Conservation (phyloP, 2,113 vertebrate species). For the Etheostoma spectabile region DNA sequence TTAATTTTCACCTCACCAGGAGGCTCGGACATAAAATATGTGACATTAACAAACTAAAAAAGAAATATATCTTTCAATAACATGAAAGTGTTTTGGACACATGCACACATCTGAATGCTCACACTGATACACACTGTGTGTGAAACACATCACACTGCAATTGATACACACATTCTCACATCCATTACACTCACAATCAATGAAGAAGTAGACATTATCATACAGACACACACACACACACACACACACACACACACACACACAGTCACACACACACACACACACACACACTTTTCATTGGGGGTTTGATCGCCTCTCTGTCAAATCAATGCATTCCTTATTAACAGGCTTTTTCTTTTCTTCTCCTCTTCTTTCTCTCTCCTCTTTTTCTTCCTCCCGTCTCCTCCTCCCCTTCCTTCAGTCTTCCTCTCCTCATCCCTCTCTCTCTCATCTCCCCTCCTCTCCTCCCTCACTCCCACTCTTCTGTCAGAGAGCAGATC, state of each 20-base stretch:
- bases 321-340: conserved; percentile 75
- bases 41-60: not conserved
- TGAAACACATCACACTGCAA: not conserved
- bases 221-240: conserved; percentile 1
- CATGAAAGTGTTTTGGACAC: conserved; percentile 13
- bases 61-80: conserved; percentile 1
- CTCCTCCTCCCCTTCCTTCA: not conserved
- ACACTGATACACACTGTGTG: no score
- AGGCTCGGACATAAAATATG: conserved; percentile 35
- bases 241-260: conserved; percentile 19
- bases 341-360: conserved; percentile 68
- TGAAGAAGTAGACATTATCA: conserved; percentile 37
- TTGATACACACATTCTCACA: conserved; percentile 34
- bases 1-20: conserved; percentile 47
- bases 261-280: not conserved
- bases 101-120: not conserved
- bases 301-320: conserved; percentile 67
- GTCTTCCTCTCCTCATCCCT: conserved; percentile 29
- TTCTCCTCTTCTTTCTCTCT: conserved; percentile 42
- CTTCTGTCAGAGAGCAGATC: conserved; percentile 80
- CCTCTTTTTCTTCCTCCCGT: conserved; percentile 5
- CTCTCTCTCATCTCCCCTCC: conserved; percentile 57
- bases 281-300: conserved; percentile 18
- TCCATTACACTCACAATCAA: conserved; percentile 50
- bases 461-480: conserved; percentile 58